A percentile compares a stretch with the other conserved stretches of the same genome.
phyloP scores from a whole-genome alignment of 2,888 invertebrate species.

The Euphydryas editha region DNA sequence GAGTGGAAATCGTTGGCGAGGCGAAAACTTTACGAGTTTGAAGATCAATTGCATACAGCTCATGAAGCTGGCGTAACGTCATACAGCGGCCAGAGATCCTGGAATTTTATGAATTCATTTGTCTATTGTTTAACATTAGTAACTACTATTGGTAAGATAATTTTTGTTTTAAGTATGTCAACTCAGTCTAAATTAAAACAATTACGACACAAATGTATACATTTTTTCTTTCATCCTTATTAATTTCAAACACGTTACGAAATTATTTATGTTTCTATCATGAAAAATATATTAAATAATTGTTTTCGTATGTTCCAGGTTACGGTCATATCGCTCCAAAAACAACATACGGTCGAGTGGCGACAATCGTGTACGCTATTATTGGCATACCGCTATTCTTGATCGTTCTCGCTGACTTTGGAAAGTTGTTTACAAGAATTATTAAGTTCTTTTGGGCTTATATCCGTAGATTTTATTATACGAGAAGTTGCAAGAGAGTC shows the following conservation, averaged over 20 bases:
- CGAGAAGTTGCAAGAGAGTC: conserved; percentile 91
- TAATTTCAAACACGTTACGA: not conserved
- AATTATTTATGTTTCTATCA: not conserved
- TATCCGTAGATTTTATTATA: conserved; percentile 92
- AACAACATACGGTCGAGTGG: conserved; percentile 91
- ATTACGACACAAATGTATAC: not conserved
- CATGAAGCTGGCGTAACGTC: conserved; percentile 93
- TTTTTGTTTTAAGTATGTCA: conserved; percentile 13
- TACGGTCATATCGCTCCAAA: conserved; percentile 98
- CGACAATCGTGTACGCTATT: conserved; percentile 96
- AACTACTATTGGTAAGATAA: conserved; percentile 93
- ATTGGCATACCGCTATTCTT: conserved; percentile 98
- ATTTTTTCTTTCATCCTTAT: conserved; percentile 5
- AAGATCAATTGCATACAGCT: conserved; percentile 92
- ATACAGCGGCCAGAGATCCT: conserved; percentile 92
- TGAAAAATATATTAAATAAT: not conserved
- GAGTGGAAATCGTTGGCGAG: conserved; percentile 95
- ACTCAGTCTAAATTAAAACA: not conserved
- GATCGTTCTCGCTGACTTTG: conserved; percentile 96
- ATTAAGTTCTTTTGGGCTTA: conserved; percentile 96
- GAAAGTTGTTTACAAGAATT: conserved; percentile 94
- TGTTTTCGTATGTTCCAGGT: conserved; percentile 83
- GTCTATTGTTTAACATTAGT: conserved; percentile 94
- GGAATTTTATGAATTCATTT: conserved; percentile 94
- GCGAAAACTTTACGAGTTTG: conserved; percentile 91